phyloP scores from a whole-genome alignment of 2,113 vertebrate genomes.

The Miniopterus natalensis region DNA sequence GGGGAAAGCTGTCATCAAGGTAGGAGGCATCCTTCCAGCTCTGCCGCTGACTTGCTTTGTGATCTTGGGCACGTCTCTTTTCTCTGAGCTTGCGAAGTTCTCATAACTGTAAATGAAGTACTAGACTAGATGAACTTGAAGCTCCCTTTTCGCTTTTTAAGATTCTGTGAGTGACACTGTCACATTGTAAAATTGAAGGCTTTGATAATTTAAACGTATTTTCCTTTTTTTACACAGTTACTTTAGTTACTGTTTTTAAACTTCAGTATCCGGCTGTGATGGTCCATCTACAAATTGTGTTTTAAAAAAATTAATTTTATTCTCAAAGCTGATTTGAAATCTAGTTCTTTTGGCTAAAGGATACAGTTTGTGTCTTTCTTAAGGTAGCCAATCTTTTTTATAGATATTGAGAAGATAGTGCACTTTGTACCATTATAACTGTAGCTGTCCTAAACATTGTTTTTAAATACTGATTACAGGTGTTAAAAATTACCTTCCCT shows the following conservation, averaged over 20 bases:
- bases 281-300: background rate
- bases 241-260: background rate
- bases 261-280: background rate
- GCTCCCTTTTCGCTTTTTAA: background rate
- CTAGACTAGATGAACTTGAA: background rate
- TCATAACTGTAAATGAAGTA: rapidly evolving
- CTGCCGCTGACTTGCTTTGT: background rate
- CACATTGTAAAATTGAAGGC: background rate
- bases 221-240: background rate
- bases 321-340: background rate
- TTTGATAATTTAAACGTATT: background rate
- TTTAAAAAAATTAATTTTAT: background rate
- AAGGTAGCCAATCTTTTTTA: background rate
- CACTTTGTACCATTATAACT: background rate
- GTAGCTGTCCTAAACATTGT: background rate
- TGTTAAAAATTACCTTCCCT: conserved; percentile 12
- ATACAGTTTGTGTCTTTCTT: background rate
- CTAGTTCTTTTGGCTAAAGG: background rate
- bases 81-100: background rate
- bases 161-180: background rate
- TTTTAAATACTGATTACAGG: background rate
- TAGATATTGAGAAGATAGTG: background rate
- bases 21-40: conserved; percentile 77
- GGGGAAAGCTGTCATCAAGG: conserved; percentile 99
- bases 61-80: background rate